Conservation (phyloP, 2,797 vertebrate genomes). For the Sciurus vulgaris region DNA sequence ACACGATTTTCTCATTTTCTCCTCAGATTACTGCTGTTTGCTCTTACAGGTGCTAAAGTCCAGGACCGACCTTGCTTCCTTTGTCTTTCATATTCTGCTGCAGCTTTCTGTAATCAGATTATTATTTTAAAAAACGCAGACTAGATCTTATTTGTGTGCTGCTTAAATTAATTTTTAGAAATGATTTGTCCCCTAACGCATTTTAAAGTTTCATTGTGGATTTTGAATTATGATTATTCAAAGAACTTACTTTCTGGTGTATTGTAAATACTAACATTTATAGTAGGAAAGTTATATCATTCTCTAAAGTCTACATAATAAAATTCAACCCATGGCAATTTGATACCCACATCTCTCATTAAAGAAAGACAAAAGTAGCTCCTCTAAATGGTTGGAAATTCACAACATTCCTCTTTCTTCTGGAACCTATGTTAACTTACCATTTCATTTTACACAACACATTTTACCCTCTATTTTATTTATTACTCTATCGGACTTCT, state of each 20-base stretch:
- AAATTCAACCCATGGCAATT: background rate
- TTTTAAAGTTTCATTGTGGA: background rate
- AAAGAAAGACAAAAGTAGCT: background rate
- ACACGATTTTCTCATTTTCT: background rate
- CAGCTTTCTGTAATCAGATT: background rate
- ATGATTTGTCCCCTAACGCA: background rate
- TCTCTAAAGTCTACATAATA: background rate
- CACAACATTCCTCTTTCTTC: background rate
- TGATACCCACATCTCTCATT: background rate
- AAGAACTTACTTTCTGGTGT: conserved; percentile 25
- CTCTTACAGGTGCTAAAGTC: background rate
- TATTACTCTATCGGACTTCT: background rate
- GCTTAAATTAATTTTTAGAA: conserved; percentile 20
- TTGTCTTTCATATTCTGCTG: background rate
- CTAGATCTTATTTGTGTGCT: background rate
- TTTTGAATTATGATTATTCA: conserved; percentile 52
- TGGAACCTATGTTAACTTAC: background rate
- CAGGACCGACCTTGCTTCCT: background rate
- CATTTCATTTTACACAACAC: conserved; percentile 6
- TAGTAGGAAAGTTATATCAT: background rate
- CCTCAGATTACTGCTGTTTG: background rate
- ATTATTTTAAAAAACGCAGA: conserved; percentile 20
- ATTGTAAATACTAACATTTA: background rate
- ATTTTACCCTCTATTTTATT: conserved; percentile 43
- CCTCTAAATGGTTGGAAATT: conserved; percentile 9